phyloP scores from a whole-genome alignment of 2,797 vertebrate genomes.

The Rhynchotus rufescens region DNA sequence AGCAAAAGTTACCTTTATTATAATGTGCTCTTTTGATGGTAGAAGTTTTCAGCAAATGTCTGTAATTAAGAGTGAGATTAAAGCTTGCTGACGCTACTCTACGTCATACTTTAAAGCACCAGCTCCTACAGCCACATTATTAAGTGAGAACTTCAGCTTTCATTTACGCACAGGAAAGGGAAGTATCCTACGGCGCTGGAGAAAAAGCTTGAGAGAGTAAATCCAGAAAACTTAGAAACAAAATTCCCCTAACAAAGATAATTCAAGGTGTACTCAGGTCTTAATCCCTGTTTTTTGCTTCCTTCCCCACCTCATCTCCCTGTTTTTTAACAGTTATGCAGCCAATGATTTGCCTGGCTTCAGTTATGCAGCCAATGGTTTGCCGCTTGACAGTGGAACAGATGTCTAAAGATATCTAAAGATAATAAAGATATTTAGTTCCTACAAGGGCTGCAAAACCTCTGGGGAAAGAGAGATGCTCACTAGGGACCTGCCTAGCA shows the following conservation, averaged over 20 bases:
- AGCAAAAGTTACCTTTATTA: constrained; percentile 31
- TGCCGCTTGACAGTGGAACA: not conserved
- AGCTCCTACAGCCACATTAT: not conserved
- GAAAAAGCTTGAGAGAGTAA: not conserved
- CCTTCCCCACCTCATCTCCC: no score
- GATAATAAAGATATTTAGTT: not conserved
- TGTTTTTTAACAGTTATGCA: no score
- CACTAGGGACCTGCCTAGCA: not conserved
- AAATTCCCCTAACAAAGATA: not conserved
- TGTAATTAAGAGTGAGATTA: constrained; percentile 52
- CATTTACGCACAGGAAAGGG: not conserved
- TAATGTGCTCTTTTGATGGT: not conserved
- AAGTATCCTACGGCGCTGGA: not conserved
- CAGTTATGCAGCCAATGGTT: not conserved
- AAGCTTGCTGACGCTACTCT: constrained; percentile 22
- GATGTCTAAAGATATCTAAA: not conserved
- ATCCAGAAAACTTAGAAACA: not conserved
- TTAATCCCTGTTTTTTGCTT: not conserved
- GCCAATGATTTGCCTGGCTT: no score
- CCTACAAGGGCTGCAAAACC: not conserved
- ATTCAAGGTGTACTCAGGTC: not conserved
- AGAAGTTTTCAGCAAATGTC: constrained; percentile 26
- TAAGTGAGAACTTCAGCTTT: not conserved
- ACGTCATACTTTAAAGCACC: not conserved
- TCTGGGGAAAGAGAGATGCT: not conserved